Base-by-base conservation (phyloP, 1,140 invertebrate species). In the Drosophila sturtevanti region DNA sequence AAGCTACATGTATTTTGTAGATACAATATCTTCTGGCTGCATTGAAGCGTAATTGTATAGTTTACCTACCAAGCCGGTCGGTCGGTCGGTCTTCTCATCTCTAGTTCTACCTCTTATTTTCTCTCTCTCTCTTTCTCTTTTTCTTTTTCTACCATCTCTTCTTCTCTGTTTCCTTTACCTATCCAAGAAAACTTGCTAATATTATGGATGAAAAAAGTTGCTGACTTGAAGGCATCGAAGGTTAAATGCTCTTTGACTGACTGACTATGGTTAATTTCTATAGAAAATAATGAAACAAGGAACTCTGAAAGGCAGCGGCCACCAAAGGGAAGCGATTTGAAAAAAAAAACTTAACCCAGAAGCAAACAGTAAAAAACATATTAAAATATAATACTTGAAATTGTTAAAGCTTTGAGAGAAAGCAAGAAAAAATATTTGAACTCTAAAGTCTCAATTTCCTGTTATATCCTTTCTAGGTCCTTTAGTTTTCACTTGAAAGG, bases 11-110 rank as follows among this genome's bases (percentile, higher is more conserved):
- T 51, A 77, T 69, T 61, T 68, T 44, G 27, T 69, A 86, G 75
- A 79, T 86, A 86, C 78, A 75, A 79, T 82, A 87, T 87, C 84
- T 89, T 87, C 76, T 72, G 63, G 64, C 77, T 86, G 84, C 84
- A 87, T 81, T 87, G 60, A 87, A 89, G 82, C 79, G 76, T 79
- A 82, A 77, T 87, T 87, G 84, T 68, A 48, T 48, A 87, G 55
- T 52, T 56, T 72, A 76, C 78, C 78, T 81, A 73, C 70, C 56
- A 63, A 61, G 55, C 68, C 69, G 64, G 68, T 27, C 34, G n/a
- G n/a, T n/a, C n/a, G n/a, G n/a, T n/a, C n/a, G n/a, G n/a, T 31
- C 34, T 12, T n/a, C 16, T 10, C 41, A 44, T 14, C 14, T 18
- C 16, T 44, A 12, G 9, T 11, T 37, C 22, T 31, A 16, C 14